A percentile compares a stretch with the other conserved stretches of the same genome.
Conservation (phyloP, 2,888 invertebrate species). For the Cerceris rybyensis region DNA sequence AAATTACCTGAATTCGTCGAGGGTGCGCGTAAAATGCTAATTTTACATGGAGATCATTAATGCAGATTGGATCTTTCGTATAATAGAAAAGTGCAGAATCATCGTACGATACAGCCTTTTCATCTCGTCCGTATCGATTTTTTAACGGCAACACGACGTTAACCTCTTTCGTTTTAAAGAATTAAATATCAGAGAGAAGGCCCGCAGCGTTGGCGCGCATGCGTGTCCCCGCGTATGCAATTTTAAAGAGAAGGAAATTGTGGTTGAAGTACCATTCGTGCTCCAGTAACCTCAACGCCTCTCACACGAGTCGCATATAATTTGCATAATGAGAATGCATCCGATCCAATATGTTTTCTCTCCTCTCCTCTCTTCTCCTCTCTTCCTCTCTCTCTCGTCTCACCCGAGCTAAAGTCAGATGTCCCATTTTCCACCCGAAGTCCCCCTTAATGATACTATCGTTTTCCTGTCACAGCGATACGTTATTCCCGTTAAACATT, state of each 20-base stretch:
- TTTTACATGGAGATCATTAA: too few species aligned
- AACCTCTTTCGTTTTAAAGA: too few species aligned
- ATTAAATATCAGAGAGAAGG: too few species aligned
- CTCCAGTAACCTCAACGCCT: conserved; percentile 20
- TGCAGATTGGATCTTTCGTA: too few species aligned
- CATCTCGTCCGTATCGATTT: too few species aligned
- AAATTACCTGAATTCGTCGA: too few species aligned
- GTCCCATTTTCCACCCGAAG: background rate
- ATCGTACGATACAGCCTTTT: too few species aligned
- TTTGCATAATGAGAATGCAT: conserved; percentile 43
- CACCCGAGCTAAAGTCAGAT: background rate
- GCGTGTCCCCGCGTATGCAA: background rate
- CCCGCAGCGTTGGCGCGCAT: background rate
- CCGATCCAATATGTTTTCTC: conserved; percentile 1
- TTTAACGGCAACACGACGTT: too few species aligned
- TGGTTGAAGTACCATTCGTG: background rate
- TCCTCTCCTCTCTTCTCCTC: too few species aligned
- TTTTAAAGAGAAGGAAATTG: conserved; percentile 23
- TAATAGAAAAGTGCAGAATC: too few species aligned
- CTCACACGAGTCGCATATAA: conserved; percentile 30
- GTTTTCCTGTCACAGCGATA: background rate
- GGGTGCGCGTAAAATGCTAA: too few species aligned
- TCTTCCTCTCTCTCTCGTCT: background rate
- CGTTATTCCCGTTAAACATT: too few species aligned
- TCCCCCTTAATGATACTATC: background rate